Percentiles rank a stretch among this genome's conserved stretches.
Evolutionary conservation across 2,797 vertebrate species (phyloP).

Genomic region (Diceros bicornis): DNA sequence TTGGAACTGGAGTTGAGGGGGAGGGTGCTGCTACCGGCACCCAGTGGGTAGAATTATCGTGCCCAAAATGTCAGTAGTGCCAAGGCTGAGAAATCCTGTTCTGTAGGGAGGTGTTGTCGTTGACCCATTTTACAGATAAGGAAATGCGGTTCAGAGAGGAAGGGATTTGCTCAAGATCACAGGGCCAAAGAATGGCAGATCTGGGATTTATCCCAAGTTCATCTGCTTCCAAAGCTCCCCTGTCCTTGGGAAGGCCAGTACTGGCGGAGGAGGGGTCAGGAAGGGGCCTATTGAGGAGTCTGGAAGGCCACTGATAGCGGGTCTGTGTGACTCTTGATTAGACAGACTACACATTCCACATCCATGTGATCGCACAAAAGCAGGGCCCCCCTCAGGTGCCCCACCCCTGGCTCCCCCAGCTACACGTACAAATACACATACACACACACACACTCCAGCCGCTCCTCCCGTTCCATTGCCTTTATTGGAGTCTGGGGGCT

Average conservation of each 20-base stretch:
- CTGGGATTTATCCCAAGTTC: background rate
- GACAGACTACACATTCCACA: background rate
- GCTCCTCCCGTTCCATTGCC: background rate
- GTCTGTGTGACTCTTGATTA: background rate
- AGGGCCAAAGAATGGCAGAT: background rate
- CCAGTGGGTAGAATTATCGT: background rate
- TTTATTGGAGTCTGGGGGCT: slow-evolving; percentile 56
- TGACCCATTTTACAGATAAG: background rate
- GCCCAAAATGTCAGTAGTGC: background rate
- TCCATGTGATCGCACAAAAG: background rate
- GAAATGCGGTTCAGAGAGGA: background rate
- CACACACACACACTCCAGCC: background rate
- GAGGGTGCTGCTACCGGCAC: background rate
- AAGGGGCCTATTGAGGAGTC: background rate
- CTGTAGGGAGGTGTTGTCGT: background rate
- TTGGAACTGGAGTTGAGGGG: background rate
- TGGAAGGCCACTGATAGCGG: fast-evolving
- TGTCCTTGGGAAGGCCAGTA: background rate
- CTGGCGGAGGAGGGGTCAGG: too few relatives aligned
- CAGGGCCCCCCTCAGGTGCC: background rate
- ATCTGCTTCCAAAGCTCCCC: background rate
- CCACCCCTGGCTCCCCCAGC: background rate
- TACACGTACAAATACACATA: background rate
- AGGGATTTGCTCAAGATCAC: background rate
- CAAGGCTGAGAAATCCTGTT: background rate